phyloP scores from a whole-genome alignment of 1,140 invertebrate genomes.

The Cydia fagiglandana region DNA sequence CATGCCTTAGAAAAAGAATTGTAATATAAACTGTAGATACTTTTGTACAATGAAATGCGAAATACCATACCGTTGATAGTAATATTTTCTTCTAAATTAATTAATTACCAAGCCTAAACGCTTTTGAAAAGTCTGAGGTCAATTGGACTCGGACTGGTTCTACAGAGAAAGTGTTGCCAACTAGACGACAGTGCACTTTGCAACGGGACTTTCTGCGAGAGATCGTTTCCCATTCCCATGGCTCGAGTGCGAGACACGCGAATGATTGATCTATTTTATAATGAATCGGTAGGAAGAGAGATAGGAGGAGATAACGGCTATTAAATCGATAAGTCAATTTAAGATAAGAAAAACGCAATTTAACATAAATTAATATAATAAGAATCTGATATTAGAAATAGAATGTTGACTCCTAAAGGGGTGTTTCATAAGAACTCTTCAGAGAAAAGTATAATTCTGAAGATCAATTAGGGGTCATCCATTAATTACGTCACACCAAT shows the following conservation, averaged over 20 bases:
- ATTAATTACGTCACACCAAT: too few species aligned
- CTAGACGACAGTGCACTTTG: not conserved
- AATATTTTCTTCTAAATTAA: not conserved
- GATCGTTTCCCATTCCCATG: not conserved
- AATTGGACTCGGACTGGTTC: not conserved
- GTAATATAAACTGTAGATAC: too few species aligned
- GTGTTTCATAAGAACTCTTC: not conserved
- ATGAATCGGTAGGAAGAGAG: not conserved
- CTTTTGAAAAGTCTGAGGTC: not conserved
- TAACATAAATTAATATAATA: too few species aligned
- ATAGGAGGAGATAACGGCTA: not conserved
- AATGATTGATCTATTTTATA: not conserved
- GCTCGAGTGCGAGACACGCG: not conserved
- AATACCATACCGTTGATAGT: not conserved
- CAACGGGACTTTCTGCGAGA: constrained; percentile 20
- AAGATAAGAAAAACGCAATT: too few species aligned
- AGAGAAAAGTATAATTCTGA: not conserved
- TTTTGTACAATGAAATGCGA: too few species aligned
- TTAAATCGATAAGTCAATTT: not conserved
- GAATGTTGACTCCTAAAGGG: not conserved
- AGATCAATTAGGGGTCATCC: too few species aligned
- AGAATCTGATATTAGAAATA: not conserved
- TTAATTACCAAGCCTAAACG: not conserved
- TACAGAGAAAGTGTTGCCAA: constrained; percentile 13
- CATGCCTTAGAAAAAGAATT: too few species aligned